Percentiles rank a stretch among this genome's conserved stretches.
These are phyloP conservation scores for Bothrops jararaca DNA, from an alignment of 2,113 vertebrate species.

Conservation along the genomic window DNA sequence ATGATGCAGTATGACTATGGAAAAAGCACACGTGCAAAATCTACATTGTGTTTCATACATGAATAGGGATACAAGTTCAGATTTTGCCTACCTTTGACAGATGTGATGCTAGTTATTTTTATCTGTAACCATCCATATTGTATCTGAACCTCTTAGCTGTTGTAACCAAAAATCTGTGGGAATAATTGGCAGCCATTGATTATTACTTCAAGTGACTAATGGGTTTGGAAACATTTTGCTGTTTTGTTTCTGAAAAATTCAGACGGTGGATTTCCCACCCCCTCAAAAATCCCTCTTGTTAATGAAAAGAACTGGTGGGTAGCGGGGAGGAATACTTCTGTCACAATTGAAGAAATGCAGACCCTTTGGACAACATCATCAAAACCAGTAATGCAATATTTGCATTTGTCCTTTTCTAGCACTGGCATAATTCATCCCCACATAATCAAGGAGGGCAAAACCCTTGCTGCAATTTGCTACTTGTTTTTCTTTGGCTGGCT, in stretches of 20 bases:
- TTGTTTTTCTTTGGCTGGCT: slow-evolving; percentile 12
- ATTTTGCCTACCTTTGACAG: not conserved
- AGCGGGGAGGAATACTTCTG: not conserved
- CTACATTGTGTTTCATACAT: not conserved
- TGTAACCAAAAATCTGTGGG: not conserved
- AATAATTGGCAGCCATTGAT: not conserved
- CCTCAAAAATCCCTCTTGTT: not conserved
- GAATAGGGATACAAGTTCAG: not conserved
- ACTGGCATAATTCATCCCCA: not conserved
- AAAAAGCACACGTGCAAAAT: not conserved
- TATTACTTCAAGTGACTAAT: not conserved
- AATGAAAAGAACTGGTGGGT: not conserved
- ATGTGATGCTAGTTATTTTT: not conserved
- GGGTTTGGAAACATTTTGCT: not conserved
- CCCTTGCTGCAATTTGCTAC: not conserved
- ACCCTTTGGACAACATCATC: not conserved
- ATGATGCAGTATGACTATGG: not conserved
- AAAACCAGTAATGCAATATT: not conserved
- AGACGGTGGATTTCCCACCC: not conserved
- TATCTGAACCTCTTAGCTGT: not conserved
- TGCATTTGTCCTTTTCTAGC: not conserved
- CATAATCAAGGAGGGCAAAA: not conserved
- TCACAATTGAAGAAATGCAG: not conserved
- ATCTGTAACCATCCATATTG: not conserved
- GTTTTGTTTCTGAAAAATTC: not conserved